Evolutionary conservation across 2,888 invertebrate genomes (phyloP).

Genomic region (Brenthis ino): DNA sequence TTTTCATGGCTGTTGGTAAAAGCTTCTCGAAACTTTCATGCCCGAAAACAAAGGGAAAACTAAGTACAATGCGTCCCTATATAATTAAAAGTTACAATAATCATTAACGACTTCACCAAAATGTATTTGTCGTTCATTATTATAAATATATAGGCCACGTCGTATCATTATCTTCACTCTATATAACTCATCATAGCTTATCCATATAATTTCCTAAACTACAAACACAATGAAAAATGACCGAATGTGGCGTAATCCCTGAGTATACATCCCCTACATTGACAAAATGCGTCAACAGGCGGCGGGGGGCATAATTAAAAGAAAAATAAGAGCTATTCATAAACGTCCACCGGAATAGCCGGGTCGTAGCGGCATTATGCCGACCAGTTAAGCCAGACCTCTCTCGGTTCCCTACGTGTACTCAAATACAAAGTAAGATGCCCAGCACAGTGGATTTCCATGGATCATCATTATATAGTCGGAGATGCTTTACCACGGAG

Average conservation of each 20-base stretch:
- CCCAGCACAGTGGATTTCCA: conserved; percentile 36
- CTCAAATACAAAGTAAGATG: conserved; percentile 38
- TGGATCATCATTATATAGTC: conserved; percentile 54
- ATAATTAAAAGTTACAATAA: neutral
- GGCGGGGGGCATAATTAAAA: conserved; percentile 75
- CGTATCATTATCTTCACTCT: neutral
- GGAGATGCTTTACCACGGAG: conserved; percentile 66
- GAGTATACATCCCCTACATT: conserved; percentile 19
- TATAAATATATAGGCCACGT: too few species aligned
- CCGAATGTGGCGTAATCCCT: conserved; percentile 5
- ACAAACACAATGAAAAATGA: conserved; percentile 10
- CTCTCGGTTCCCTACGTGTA: conserved; percentile 40
- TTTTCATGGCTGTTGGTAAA: too few species aligned
- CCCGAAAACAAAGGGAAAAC: too few species aligned
- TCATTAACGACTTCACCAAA: neutral
- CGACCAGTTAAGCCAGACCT: conserved; percentile 55
- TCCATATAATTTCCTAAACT: neutral
- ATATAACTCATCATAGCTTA: neutral
- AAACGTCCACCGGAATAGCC: conserved; percentile 72
- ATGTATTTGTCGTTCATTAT: neutral
- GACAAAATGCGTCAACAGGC: conserved; percentile 55
- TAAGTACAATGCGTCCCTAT: too few species aligned
- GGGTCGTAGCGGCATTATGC: conserved; percentile 67
- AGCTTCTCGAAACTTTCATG: too few species aligned
- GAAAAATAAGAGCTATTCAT: conserved; percentile 81